These are phyloP conservation scores for Pelagia noctiluca DNA, from an alignment of 30 jellyfish, hydroid and myxozoan species.

Conservation along the genomic window DNA sequence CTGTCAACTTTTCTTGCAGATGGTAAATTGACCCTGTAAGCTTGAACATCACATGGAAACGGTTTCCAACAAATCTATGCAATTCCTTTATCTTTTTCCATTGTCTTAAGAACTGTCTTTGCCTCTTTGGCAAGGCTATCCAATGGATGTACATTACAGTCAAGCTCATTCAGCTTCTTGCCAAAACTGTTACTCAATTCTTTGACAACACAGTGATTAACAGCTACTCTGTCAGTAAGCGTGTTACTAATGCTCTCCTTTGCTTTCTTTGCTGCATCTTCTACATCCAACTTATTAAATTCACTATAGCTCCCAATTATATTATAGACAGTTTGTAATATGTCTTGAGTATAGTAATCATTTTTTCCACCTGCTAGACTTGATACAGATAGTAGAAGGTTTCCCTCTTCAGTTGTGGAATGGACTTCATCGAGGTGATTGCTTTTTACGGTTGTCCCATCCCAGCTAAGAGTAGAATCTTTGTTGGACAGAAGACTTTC, in stretches of 20 bases:
- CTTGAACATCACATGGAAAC: background rate
- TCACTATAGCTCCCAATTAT: constrained; percentile 12
- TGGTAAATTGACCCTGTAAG: background rate
- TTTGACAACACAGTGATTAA: constrained; percentile 27
- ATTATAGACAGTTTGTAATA: constrained; percentile 18
- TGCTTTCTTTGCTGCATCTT: background rate
- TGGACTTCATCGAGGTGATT: constrained; percentile 40
- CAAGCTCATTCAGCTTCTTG: too few relatives aligned
- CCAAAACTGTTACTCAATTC: constrained; percentile 3
- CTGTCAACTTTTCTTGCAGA: background rate
- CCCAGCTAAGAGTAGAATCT: background rate
- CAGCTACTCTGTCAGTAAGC: constrained; percentile 41
- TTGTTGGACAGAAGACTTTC: background rate
- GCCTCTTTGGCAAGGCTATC: constrained; percentile 39
- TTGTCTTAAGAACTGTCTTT: too few relatives aligned
- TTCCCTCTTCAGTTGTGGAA: constrained; percentile 25
- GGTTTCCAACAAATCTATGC: background rate
- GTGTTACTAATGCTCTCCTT: constrained; percentile 15
- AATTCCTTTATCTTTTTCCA: too few relatives aligned
- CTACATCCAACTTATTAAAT: background rate
- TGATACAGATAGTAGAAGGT: constrained; percentile 9
- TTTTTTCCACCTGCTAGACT: constrained; percentile 49
- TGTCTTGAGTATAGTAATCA: too few relatives aligned
- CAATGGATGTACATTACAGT: constrained; percentile 55
- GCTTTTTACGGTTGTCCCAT: constrained; percentile 12